Conservation (phyloP, 92 coral and sea anemone genomes). For the Porites divaricata region DNA sequence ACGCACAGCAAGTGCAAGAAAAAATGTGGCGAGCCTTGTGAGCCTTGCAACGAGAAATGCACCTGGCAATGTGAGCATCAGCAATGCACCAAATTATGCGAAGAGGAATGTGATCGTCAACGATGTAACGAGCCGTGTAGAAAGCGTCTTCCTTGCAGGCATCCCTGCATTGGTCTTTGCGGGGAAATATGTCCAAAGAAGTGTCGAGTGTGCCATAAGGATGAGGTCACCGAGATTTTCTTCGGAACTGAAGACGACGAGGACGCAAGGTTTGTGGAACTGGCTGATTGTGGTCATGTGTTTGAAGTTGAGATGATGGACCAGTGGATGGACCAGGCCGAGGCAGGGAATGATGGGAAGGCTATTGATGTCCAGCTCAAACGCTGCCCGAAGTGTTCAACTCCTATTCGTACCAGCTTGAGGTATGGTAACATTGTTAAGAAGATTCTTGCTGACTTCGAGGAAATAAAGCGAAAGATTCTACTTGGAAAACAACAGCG, state of each 20-base stretch:
- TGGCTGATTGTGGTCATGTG: conserved; percentile 88
- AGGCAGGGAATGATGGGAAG: conserved; percentile 37
- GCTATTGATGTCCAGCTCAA: conserved; percentile 72
- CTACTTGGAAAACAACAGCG: conserved; percentile 10
- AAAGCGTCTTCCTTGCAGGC: conserved; percentile 63
- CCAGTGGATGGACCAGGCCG: conserved; percentile 74
- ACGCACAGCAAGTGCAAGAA: conserved; percentile 78
- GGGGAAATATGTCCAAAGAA: conserved; percentile 94
- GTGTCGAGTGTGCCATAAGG: conserved; percentile 88
- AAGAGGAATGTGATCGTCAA: conserved; percentile 77
- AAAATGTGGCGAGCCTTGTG: conserved; percentile 82
- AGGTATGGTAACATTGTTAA: conserved; percentile 94
- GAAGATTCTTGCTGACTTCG: conserved; percentile 80
- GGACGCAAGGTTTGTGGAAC: conserved; percentile 83
- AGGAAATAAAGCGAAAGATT: conserved; percentile 51
- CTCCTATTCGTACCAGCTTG: conserved; percentile 81
- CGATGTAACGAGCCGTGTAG: conserved; percentile 78
- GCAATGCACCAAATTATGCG: conserved; percentile 70
- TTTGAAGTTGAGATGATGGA: conserved; percentile 85
- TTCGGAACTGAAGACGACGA: conserved; percentile 86
- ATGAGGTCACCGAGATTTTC: conserved; percentile 80
- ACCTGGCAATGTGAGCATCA: conserved; percentile 78
- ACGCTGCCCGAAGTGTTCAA: conserved; percentile 79
- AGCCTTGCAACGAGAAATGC: conserved; percentile 71
- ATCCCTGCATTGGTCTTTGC: conserved; percentile 93